phyloP scores from a whole-genome alignment of 2,113 vertebrate species.

The Hydrochoerus hydrochaeris region DNA sequence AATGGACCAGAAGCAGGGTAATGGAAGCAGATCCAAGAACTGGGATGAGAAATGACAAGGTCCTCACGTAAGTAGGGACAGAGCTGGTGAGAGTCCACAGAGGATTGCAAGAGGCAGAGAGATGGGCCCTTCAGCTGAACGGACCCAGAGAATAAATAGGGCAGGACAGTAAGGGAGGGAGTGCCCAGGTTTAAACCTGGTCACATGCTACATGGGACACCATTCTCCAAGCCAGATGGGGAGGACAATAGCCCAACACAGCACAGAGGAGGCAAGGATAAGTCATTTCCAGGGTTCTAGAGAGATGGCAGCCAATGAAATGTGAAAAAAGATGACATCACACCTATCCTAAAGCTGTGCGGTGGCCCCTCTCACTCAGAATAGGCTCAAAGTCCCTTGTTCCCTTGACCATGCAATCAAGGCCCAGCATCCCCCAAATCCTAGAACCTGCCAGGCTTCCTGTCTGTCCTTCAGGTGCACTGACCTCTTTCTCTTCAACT shows the following conservation, averaged over 20 bases:
- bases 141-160: neutral
- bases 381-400: neutral
- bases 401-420: neutral
- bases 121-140: neutral
- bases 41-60: neutral
- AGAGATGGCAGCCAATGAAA: neutral
- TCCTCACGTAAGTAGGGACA: neutral
- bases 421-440: accelerated
- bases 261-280: too few species aligned
- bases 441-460: neutral
- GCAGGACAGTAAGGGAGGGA: too few species aligned
- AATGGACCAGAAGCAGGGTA: too few species aligned
- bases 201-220: accelerated
- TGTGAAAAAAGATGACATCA: neutral
- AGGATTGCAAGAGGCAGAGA: neutral
- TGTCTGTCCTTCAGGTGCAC: too few species aligned
- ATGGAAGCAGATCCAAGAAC: too few species aligned
- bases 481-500: neutral
- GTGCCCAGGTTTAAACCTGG: too few species aligned
- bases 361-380: neutral
- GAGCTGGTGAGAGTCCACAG: neutral
- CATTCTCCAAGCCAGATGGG: neutral
- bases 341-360: neutral
- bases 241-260: neutral
- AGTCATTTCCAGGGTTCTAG: accelerated